Conservation (phyloP, 2,888 invertebrate species). For the Archaeoteleia sp. region DNA sequence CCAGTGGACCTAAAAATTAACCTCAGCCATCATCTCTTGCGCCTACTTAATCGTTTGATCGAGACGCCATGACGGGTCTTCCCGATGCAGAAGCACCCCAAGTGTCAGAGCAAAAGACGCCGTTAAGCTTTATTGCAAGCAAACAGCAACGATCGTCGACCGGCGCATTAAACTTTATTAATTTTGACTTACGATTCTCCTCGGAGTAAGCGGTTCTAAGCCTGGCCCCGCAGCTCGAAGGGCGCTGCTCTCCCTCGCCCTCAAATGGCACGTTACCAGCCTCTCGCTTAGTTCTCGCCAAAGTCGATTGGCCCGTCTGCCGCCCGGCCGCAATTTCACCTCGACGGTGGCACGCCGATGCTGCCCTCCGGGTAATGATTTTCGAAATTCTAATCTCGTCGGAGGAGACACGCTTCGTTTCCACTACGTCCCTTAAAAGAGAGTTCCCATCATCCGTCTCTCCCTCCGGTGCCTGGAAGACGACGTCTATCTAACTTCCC, state of each 20-base stretch:
- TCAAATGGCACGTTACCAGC: constrained; percentile 27
- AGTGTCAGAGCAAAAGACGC: constrained; percentile 44
- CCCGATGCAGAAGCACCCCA: constrained; percentile 37
- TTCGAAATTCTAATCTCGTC: constrained; percentile 69
- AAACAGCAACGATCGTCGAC: constrained; percentile 57
- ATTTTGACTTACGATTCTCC: constrained; percentile 48
- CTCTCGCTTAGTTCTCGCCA: constrained; percentile 25
- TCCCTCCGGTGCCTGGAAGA: constrained; percentile 7
- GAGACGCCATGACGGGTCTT: constrained; percentile 5
- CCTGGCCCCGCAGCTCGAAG: neutral
- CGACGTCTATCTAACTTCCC: constrained; percentile 45
- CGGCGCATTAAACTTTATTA: constrained; percentile 51
- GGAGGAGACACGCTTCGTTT: constrained; percentile 62
- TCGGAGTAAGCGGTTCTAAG: constrained; percentile 21
- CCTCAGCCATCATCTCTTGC: constrained; percentile 9
- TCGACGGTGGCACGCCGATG: constrained; percentile 28
- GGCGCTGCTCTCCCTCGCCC: too few species aligned
- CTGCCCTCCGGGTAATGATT: constrained; percentile 64
- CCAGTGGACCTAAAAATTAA: constrained; percentile 1
- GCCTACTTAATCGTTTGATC: constrained; percentile 12
- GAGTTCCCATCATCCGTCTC: constrained; percentile 17
- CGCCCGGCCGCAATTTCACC: constrained; percentile 36
- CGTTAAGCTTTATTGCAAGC: constrained; percentile 59
- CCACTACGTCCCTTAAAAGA: constrained; percentile 44
- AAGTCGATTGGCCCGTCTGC: constrained; percentile 31